These are phyloP conservation scores for Tyria jacobaeae DNA, from an alignment of 2,888 invertebrate genomes.

Conservation along the genomic window DNA sequence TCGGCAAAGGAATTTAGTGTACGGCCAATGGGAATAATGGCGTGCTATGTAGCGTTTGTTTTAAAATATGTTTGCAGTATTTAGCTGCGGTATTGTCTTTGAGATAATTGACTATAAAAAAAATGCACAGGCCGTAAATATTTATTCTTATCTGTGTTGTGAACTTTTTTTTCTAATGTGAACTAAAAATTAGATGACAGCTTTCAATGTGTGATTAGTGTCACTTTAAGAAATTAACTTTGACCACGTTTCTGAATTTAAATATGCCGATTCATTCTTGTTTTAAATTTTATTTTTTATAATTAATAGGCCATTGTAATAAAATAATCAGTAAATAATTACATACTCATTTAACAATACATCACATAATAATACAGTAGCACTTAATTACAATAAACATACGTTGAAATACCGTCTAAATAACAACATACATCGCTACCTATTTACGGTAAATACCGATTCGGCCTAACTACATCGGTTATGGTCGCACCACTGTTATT, in stretches of 20 bases:
- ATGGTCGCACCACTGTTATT: slow-evolving; percentile 32
- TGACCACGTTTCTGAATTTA: background rate
- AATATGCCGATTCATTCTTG: background rate
- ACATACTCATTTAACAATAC: slow-evolving; percentile 1
- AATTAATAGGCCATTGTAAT: background rate
- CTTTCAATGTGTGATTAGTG: background rate
- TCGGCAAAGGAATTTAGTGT: slow-evolving; percentile 52
- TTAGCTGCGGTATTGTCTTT: slow-evolving; percentile 16
- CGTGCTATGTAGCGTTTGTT: slow-evolving; percentile 22
- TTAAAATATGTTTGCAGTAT: slow-evolving; percentile 16
- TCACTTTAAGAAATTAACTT: background rate
- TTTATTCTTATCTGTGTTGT: background rate
- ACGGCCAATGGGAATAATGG: slow-evolving; percentile 38
- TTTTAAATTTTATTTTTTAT: background rate
- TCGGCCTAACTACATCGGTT: background rate
- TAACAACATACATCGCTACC: slow-evolving; percentile 19
- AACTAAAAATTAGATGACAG: background rate
- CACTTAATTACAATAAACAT: slow-evolving; percentile 18
- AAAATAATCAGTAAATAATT: slow-evolving; percentile 8
- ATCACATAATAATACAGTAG: slow-evolving; percentile 5
- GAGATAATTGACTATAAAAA: slow-evolving; percentile 14
- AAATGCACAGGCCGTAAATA: background rate
- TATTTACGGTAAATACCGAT: slow-evolving; percentile 27
- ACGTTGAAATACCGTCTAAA: slow-evolving; percentile 6
- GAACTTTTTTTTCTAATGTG: background rate